A percentile compares a stretch with the other conserved stretches of the same genome.
Conservation (phyloP, 1,140 invertebrate genomes). For the Hirudo medicinalis region DNA sequence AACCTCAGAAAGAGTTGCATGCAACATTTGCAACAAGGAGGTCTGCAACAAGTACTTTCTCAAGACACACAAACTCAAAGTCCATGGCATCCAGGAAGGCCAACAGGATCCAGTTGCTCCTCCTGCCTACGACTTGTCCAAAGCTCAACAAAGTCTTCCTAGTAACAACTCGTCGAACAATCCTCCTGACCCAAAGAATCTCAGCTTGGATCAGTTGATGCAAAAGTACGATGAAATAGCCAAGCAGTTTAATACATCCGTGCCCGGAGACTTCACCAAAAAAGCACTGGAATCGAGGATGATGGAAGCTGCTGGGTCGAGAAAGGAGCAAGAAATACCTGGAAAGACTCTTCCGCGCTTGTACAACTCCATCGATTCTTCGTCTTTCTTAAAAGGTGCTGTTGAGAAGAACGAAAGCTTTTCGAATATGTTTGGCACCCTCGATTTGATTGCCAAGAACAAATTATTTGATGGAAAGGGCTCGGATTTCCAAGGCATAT, state of each 20-base stretch:
- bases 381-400: neutral
- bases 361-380: neutral
- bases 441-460: slow-evolving; percentile 2
- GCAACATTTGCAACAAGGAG: slow-evolving; percentile 98
- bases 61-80: slow-evolving; percentile 47
- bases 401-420: neutral
- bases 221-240: slow-evolving; percentile 11
- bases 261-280: neutral
- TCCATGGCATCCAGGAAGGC: slow-evolving; percentile 1
- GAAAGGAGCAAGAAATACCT: neutral
- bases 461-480: neutral
- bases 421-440: neutral
- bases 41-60: slow-evolving; percentile 97
- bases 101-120: neutral
- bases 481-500: neutral
- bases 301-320: neutral
- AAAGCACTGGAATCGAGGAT: neutral
- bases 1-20: slow-evolving; percentile 50
- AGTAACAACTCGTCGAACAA: slow-evolving; percentile 1
- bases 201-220: slow-evolving; percentile 1
- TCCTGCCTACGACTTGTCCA: too few relatives aligned
- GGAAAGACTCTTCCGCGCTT: neutral
- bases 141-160: too few relatives aligned
- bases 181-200: neutral
- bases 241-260: neutral